Percentiles rank a stretch among this genome's conserved stretches.
Conservation (phyloP, 2,797 vertebrate species). For the Sylvia borin region DNA sequence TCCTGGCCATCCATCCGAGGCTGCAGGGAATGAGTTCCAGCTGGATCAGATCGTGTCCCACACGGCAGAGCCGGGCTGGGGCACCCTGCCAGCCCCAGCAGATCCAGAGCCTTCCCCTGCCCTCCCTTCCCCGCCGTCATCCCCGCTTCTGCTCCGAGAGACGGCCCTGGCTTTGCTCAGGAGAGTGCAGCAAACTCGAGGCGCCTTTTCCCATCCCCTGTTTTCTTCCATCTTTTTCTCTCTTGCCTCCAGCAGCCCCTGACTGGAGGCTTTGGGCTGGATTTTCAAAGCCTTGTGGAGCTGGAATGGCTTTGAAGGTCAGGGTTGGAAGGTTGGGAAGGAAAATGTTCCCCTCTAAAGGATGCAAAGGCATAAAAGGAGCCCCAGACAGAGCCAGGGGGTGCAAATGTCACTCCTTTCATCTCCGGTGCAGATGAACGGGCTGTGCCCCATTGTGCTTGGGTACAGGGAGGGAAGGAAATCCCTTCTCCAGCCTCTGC, state of each 20-base stretch:
- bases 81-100: background rate
- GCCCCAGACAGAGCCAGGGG: background rate
- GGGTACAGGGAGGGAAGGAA: background rate
- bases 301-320: background rate
- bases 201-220: background rate
- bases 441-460: fast-evolving
- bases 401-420: background rate
- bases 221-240: background rate
- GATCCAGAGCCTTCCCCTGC: background rate
- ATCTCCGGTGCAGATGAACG: background rate
- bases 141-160: fast-evolving
- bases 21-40: background rate
- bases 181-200: background rate
- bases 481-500: background rate
- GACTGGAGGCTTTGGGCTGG: background rate
- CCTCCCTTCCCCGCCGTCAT: background rate
- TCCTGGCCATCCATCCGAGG: background rate
- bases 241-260: background rate
- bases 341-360: background rate
- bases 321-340: background rate
- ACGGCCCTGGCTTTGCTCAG: background rate
- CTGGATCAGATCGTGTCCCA: background rate
- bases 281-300: background rate
- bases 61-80: background rate
- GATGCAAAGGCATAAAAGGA: background rate